Conservation (phyloP, 2,797 vertebrate genomes). For the Halcyon leucocephala region DNA sequence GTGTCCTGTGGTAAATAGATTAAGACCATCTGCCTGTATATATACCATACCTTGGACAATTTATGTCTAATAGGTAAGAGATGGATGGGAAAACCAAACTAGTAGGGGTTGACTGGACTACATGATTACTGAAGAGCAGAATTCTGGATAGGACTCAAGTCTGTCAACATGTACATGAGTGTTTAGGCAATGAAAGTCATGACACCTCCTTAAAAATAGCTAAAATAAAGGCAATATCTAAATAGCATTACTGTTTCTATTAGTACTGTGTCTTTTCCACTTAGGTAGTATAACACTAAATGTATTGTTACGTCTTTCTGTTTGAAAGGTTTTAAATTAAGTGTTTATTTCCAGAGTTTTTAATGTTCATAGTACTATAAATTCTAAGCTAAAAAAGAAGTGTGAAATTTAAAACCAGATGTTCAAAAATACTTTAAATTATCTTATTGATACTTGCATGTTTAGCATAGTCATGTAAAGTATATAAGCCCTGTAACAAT, state of each 20-base stretch:
- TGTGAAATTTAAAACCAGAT: not conserved
- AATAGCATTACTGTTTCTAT: not conserved
- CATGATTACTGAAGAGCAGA: not conserved
- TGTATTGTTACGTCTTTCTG: not conserved
- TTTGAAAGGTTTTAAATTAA: not conserved
- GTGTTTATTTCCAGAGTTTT: not conserved
- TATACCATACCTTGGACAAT: not conserved
- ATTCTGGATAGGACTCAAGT: not conserved
- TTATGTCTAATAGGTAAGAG: not conserved
- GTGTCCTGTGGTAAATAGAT: not conserved
- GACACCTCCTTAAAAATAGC: not conserved
- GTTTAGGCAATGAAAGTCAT: not conserved
- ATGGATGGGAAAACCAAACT: not conserved
- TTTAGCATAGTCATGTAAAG: not conserved
- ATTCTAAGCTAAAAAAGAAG: not conserved
- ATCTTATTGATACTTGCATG: not conserved
- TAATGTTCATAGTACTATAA: not conserved
- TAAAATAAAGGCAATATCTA: not conserved
- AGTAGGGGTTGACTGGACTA: not conserved
- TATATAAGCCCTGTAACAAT: not conserved
- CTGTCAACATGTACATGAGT: rapidly evolving
- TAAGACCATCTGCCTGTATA: not conserved
- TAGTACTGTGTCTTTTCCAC: not conserved
- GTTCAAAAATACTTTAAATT: not conserved
- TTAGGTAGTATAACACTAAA: not conserved